These are phyloP conservation scores for Gari tellinella DNA, from an alignment of 2,888 invertebrate species.

Conservation along the genomic window DNA sequence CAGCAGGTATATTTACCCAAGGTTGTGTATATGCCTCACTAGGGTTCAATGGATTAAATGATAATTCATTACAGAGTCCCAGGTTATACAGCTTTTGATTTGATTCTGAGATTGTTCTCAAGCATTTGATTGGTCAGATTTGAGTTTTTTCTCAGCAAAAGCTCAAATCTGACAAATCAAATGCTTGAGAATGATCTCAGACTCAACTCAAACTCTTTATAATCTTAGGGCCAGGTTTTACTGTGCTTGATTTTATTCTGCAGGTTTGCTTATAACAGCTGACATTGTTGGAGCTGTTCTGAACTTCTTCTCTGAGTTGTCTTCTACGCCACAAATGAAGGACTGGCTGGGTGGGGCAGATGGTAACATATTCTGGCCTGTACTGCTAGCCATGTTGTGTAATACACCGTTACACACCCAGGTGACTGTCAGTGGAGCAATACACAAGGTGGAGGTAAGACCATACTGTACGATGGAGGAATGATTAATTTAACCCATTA, in stretches of 20 bases:
- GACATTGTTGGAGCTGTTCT: slow-evolving; percentile 85
- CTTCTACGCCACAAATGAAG: slow-evolving; percentile 90
- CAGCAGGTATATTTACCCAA: no score
- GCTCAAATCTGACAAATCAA: no score
- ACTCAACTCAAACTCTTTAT: no score
- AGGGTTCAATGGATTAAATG: no score
- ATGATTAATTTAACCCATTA: no score
- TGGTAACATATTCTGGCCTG: slow-evolving; percentile 94
- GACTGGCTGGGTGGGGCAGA: slow-evolving; percentile 94
- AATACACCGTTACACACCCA: slow-evolving; percentile 73
- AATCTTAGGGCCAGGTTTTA: not conserved
- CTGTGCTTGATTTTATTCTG: not conserved
- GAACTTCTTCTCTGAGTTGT: slow-evolving; percentile 92
- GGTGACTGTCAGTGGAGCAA: slow-evolving; percentile 33
- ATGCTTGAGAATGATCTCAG: no score
- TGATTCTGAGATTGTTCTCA: no score
- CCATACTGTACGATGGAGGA: not conserved
- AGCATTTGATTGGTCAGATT: no score
- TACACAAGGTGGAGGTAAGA: slow-evolving; percentile 54
- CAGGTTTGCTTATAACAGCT: slow-evolving; percentile 71
- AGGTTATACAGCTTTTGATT: no score
- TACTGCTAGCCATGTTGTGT: slow-evolving; percentile 89
- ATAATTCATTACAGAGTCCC: no score
- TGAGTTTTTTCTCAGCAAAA: no score
- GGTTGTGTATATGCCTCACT: no score